Evolutionary conservation across 2,797 vertebrate genomes (phyloP), one percentile per base, ranked within the genome.

Genomic region (Cyprinella venusta): DNA sequence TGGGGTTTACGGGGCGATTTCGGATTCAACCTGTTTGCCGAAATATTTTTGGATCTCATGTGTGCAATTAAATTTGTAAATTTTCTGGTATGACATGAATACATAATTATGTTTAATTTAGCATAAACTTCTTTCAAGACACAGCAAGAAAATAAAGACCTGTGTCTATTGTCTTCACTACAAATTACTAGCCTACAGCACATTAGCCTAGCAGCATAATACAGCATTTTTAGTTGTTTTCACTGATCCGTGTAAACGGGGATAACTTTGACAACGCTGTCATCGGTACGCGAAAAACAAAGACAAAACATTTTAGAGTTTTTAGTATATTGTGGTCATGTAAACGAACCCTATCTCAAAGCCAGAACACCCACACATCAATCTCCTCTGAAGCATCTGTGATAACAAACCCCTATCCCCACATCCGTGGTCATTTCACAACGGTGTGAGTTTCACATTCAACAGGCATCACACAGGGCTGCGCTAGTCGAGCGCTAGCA

Each of bases 351-450:
- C 63, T 52, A 54, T 67, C n/a, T 33, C 30, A 54, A 61, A 13
- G 10, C 56, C 26, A 13, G 56, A 68, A 38, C 24, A 38, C 5
- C 70, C 13, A 59, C 30, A 68, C 5, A n/a, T 45, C 9, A 40
- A 61, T 82, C 70, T 56, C 15, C 45, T 65, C 42, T 38, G 7
- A 82, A 52, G 48, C 75, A 82, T 84, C 61, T 81, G 75, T 70
- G 54, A 69, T n/a, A 79, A 63, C 33, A 71, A 54, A 63, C 76
- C 76, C 70, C 76, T 75, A 79, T 38, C 82, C 67, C 78, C 80
- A 82, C 38, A 80, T 42, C 50, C 78, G 50, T 67, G 72, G 86
- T 87, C 81, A 84, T 80, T 84, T 83, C 59, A 83, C 38, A 85
- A 54, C 6, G 12, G 52, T 75, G 30, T 67, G 70, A 65, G 76